Evolutionary conservation across 2,797 vertebrate genomes (phyloP).

Genomic region (Hemibagrus guttatus): DNA sequence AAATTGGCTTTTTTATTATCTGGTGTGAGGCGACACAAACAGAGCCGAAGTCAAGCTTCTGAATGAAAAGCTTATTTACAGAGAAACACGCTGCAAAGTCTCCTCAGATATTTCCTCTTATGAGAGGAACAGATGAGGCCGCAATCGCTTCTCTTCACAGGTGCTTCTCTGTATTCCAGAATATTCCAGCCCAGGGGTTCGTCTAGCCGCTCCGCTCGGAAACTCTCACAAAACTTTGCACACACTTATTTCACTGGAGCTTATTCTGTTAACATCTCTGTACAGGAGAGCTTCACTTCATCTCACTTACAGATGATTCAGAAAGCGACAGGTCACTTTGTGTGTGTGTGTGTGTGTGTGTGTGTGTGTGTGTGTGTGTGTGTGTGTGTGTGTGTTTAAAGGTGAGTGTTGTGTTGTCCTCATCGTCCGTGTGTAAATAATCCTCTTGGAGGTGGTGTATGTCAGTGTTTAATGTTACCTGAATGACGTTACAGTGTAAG

Average conservation of each 20-base stretch:
- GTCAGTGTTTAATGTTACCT: too few relatives aligned
- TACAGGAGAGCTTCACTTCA: background rate
- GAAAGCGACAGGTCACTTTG: background rate
- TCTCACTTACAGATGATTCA: background rate
- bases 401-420: too few relatives aligned
- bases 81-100: background rate
- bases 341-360: background rate
- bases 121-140: background rate
- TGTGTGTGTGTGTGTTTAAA: too few relatives aligned
- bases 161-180: background rate
- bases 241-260: background rate
- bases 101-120: background rate
- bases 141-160: background rate
- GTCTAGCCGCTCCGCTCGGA: background rate
- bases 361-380: too few relatives aligned
- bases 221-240: background rate
- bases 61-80: background rate
- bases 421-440: too few relatives aligned
- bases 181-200: background rate
- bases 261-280: background rate
- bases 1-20: slow-evolving; percentile 6
- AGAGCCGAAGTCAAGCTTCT: background rate
- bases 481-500: background rate
- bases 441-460: too few relatives aligned
- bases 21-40: background rate